Evolutionary conservation across 2,113 vertebrate species (phyloP).

Genomic region (Murina feae): DNA sequence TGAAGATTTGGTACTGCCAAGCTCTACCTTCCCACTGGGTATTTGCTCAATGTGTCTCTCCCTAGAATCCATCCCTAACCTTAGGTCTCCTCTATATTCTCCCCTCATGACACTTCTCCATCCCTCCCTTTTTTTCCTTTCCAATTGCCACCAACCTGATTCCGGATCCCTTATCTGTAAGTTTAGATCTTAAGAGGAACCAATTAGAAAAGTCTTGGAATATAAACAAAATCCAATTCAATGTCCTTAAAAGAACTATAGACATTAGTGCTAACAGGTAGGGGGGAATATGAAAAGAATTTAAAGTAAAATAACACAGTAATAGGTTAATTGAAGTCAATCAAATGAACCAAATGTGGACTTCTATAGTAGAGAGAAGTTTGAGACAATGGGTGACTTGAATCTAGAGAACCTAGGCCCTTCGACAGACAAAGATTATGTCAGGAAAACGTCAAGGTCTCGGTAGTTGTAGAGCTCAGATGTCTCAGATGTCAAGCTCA

Average conservation of each 20-base stretch:
- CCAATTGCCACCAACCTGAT: not conserved
- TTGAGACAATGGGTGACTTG: not conserved
- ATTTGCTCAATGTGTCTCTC: not conserved
- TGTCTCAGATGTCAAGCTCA: not conserved
- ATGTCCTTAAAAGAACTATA: not conserved
- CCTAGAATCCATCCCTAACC: not conserved
- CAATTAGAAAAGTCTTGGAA: not conserved
- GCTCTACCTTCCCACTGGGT: not conserved
- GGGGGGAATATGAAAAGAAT: not conserved
- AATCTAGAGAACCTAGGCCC: not conserved
- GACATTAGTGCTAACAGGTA: not conserved
- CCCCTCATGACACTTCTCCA: not conserved
- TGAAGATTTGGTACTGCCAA: not conserved
- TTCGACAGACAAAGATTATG: not conserved
- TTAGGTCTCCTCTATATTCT: not conserved
- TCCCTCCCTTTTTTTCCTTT: not conserved
- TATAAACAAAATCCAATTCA: not conserved
- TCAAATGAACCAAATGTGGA: not conserved
- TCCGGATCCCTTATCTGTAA: not conserved
- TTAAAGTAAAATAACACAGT: not conserved
- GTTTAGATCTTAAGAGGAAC: not conserved
- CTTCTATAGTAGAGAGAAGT: not conserved
- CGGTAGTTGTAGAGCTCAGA: not conserved
- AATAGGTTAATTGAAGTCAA: not conserved
- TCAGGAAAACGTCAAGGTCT: not conserved